Percentiles rank a stretch among this genome's conserved stretches.
phyloP scores from a whole-genome alignment of 2,888 invertebrate species.

The Stramonita haemastoma region DNA sequence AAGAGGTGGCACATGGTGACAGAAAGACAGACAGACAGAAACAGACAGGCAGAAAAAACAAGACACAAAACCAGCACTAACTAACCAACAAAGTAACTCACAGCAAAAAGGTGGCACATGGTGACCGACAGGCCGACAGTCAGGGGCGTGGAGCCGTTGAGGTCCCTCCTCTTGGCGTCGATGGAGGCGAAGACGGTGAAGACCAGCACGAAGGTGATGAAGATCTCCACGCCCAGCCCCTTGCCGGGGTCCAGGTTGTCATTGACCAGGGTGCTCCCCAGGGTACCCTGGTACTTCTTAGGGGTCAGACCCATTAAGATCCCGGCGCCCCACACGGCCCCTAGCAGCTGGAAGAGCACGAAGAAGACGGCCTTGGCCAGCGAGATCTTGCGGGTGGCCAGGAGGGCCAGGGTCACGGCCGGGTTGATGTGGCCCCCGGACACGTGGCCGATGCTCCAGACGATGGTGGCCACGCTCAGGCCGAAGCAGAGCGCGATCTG shows the following conservation, averaged over 20 bases:
- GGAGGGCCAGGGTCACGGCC: slow-evolving; percentile 91
- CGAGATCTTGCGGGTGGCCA: slow-evolving; percentile 90
- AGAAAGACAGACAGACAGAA: too few relatives aligned
- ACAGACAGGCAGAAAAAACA: neutral
- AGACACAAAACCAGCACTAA: neutral
- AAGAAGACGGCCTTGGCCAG: slow-evolving; percentile 89
- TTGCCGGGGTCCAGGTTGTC: slow-evolving; percentile 81
- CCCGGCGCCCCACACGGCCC: slow-evolving; percentile 94
- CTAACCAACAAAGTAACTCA: slow-evolving; percentile 81
- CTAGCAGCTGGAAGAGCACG: slow-evolving; percentile 93
- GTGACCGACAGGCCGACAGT: slow-evolving; percentile 93
- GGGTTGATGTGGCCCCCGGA: slow-evolving; percentile 96
- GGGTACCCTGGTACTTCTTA: slow-evolving; percentile 44
- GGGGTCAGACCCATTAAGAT: slow-evolving; percentile 86
- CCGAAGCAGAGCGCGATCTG: slow-evolving; percentile 93
- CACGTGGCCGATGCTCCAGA: slow-evolving; percentile 89
- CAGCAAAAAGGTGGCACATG: slow-evolving; percentile 91
- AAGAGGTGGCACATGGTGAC: neutral
- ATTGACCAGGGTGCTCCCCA: slow-evolving; percentile 60
- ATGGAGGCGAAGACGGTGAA: slow-evolving; percentile 90
- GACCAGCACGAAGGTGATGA: slow-evolving; percentile 91
- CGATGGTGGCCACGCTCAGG: slow-evolving; percentile 91
- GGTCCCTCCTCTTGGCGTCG: slow-evolving; percentile 88
- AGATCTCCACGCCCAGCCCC: slow-evolving; percentile 88
- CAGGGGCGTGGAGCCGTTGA: slow-evolving; percentile 86